Evolutionary conservation across 2,113 vertebrate genomes (phyloP).

Genomic region (Pluvialis apricaria): DNA sequence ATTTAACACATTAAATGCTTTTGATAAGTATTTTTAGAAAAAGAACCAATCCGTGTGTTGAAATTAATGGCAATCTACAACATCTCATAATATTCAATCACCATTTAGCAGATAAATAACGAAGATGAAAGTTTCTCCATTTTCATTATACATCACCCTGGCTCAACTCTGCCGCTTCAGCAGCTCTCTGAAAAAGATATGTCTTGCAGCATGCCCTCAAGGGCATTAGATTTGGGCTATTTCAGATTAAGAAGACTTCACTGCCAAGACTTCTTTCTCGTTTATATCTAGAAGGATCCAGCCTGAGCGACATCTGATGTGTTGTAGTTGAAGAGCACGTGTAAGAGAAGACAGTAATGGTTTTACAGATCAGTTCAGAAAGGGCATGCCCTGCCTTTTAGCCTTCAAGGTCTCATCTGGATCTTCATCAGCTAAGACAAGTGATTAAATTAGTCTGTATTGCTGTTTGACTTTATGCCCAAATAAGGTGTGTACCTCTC

Average conservation of each 20-base stretch:
- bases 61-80: background rate
- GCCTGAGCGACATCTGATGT: background rate
- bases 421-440: background rate
- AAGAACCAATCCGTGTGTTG: background rate
- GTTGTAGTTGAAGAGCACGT: background rate
- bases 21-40: background rate
- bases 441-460: background rate
- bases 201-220: background rate
- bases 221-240: background rate
- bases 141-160: background rate
- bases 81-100: slow-evolving; percentile 20
- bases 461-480: background rate
- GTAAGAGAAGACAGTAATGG: background rate
- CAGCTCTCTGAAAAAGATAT: slow-evolving; percentile 5
- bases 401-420: background rate
- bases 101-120: slow-evolving; percentile 11
- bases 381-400: background rate
- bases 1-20: background rate
- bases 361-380: background rate
- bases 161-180: slow-evolving; percentile 22
- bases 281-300: background rate
- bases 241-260: background rate
- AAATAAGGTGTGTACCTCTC: background rate
- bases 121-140: slow-evolving; percentile 16
- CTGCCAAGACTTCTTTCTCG: background rate